These are phyloP conservation scores for Acyrthosiphon pisum DNA, from an alignment of 1,140 invertebrate genomes.

Conservation along the genomic window DNA sequence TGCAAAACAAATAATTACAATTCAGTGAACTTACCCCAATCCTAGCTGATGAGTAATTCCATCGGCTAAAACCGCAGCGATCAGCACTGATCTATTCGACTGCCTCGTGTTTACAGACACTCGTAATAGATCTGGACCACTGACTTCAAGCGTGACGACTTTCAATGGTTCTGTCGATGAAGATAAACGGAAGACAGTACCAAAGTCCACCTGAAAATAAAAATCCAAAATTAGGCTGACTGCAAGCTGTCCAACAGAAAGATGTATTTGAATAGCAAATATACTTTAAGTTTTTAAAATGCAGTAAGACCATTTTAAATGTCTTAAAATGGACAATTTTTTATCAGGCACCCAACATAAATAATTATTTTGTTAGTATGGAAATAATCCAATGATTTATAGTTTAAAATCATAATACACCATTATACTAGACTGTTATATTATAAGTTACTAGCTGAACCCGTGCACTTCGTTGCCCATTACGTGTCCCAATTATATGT, in stretches of 20 bases:
- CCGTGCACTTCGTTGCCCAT: too few species aligned
- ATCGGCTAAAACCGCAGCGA: slow-evolving; percentile 44
- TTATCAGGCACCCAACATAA: too few species aligned
- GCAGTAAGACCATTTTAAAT: too few species aligned
- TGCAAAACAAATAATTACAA: background rate
- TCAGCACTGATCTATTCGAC: slow-evolving; percentile 45
- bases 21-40: slow-evolving; percentile 16
- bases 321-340: too few species aligned
- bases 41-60: slow-evolving; percentile 52
- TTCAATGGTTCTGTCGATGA: background rate
- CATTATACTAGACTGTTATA: too few species aligned
- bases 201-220: slow-evolving; percentile 45
- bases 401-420: too few species aligned
- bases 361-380: too few species aligned
- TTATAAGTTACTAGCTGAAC: too few species aligned
- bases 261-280: background rate
- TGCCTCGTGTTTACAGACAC: slow-evolving; percentile 42
- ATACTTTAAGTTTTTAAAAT: too few species aligned
- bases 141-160: slow-evolving; percentile 25
- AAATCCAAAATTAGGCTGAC: background rate
- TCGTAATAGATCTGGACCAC: slow-evolving; percentile 50
- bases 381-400: too few species aligned
- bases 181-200: slow-evolving; percentile 40
- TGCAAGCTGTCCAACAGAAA: background rate
- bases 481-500: too few species aligned